These are phyloP conservation scores for Pituophis catenifer DNA, from an alignment of 2,113 vertebrate genomes.

Conservation along the genomic window DNA sequence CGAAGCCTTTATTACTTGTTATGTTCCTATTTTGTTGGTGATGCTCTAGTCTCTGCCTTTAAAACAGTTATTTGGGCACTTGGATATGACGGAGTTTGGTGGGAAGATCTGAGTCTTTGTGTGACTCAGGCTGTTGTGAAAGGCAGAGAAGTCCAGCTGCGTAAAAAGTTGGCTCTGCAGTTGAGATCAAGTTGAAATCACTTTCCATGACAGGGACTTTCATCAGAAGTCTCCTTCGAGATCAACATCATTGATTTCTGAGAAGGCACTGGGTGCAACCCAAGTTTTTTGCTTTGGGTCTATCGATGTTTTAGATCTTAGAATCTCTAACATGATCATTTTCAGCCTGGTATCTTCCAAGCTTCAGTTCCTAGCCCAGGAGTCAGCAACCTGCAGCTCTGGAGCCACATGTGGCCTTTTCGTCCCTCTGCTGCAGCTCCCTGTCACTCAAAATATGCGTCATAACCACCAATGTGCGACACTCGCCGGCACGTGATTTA, in stretches of 20 bases:
- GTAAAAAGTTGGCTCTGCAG: background rate
- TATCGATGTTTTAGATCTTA: background rate
- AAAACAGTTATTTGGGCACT: background rate
- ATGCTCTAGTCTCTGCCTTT: background rate
- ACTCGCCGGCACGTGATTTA: no score
- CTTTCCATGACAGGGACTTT: background rate
- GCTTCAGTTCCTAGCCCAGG: background rate
- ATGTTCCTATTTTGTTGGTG: background rate
- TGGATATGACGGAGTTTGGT: background rate
- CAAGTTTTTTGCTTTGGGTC: background rate
- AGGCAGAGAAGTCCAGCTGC: background rate
- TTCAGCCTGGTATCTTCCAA: background rate
- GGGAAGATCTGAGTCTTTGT: background rate
- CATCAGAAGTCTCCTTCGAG: background rate
- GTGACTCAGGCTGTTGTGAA: background rate
- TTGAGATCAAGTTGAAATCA: background rate
- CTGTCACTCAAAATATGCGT: no score
- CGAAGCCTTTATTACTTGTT: background rate
- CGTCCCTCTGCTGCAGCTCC: no score
- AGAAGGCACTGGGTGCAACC: background rate
- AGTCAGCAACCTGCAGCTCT: no score
- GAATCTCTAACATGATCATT: background rate
- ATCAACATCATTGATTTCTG: background rate
- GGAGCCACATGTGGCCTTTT: no score
- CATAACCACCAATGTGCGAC: no score